Evolutionary conservation across 2,888 invertebrate species (phyloP).

Genomic region (Pristionchus arcanus): DNA sequence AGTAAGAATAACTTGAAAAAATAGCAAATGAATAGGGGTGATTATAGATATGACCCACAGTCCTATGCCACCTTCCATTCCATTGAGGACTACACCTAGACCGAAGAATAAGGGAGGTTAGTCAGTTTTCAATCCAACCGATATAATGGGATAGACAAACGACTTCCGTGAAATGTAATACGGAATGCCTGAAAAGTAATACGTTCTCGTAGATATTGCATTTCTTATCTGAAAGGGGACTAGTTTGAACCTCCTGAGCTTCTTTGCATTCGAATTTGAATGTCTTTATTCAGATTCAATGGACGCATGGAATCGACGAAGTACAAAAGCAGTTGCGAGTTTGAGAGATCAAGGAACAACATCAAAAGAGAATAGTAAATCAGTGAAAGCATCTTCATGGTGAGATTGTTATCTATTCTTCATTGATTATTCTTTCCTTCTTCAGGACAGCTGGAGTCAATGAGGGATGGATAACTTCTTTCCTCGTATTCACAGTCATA

Average conservation of each 20-base stretch:
- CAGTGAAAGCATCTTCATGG: neutral
- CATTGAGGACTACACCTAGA: neutral
- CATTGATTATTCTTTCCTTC: neutral
- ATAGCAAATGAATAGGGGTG: neutral
- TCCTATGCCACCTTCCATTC: neutral
- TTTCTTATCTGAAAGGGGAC: no score
- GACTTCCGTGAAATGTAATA: neutral
- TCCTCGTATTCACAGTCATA: slow-evolving; percentile 61
- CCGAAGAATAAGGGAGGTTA: neutral
- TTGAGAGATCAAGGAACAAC: neutral
- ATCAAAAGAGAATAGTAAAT: neutral
- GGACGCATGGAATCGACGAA: slow-evolving; percentile 30
- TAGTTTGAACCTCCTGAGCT: no score
- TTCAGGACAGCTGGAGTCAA: slow-evolving; percentile 63
- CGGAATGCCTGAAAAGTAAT: neutral
- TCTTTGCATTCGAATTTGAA: neutral
- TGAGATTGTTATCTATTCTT: neutral
- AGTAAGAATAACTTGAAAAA: neutral
- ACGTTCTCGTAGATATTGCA: no score
- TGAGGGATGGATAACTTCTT: slow-evolving; percentile 62
- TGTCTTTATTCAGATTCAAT: neutral
- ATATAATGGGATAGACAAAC: no score
- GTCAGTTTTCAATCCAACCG: neutral
- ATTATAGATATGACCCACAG: slow-evolving; percentile 2
- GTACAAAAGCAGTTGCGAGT: neutral